Conservation (phyloP, 2,113 vertebrate genomes). For the Pteropus alecto region DNA sequence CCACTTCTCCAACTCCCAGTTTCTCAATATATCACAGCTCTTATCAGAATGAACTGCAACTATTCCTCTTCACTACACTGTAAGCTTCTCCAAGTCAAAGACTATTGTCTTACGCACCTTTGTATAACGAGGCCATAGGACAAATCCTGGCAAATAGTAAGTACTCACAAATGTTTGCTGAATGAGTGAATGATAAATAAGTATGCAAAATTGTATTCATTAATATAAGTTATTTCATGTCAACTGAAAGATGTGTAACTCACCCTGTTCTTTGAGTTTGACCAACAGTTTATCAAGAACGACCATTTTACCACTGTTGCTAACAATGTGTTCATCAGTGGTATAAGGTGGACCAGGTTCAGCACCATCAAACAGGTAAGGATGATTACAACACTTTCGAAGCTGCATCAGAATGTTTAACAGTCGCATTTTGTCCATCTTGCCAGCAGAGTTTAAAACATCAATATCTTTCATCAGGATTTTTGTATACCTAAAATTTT, state of each 20-base stretch:
- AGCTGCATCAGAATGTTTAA: slow-evolving; percentile 94
- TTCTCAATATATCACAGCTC: neutral
- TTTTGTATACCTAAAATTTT: slow-evolving; percentile 89
- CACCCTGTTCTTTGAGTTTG: slow-evolving; percentile 91
- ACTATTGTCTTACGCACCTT: neutral
- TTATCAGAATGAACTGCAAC: neutral
- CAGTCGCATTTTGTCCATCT: slow-evolving; percentile 94
- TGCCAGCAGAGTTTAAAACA: slow-evolving; percentile 92
- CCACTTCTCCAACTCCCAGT: neutral
- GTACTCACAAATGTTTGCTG: neutral
- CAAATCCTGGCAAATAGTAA: slow-evolving; percentile 4
- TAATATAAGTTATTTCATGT: slow-evolving; percentile 21
- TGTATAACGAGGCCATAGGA: neutral
- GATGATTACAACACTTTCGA: slow-evolving; percentile 93
- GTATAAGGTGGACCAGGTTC: slow-evolving; percentile 93
- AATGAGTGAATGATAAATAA: neutral
- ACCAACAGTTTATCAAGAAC: slow-evolving; percentile 91
- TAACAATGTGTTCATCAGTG: slow-evolving; percentile 92
- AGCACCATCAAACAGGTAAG: slow-evolving; percentile 92
- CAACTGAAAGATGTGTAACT: slow-evolving; percentile 14
- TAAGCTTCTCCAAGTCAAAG: slow-evolving; percentile 32
- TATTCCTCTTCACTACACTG: slow-evolving; percentile 28
- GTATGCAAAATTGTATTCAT: slow-evolving; percentile 2
- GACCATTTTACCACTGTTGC: slow-evolving; percentile 93
- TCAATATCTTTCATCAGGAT: slow-evolving; percentile 96